Conservation (phyloP, 2,888 invertebrate genomes). For the Parelbella ahira region DNA sequence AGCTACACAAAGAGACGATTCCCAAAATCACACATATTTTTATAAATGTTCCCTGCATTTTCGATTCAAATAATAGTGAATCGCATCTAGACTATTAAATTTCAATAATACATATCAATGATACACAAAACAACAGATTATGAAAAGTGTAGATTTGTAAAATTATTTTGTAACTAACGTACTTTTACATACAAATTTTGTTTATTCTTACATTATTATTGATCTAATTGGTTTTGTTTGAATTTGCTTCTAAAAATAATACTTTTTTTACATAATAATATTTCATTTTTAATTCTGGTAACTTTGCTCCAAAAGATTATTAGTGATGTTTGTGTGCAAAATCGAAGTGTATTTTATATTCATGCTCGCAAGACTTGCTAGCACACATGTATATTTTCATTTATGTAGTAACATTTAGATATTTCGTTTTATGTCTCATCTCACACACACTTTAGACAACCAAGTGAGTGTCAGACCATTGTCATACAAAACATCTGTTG, state of each 20-base stretch:
- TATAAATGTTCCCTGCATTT: background rate
- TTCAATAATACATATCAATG: too few species aligned
- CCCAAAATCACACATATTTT: background rate
- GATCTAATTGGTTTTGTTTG: too few species aligned
- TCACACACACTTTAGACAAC: slow-evolving; percentile 39
- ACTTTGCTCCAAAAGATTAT: background rate
- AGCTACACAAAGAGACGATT: background rate
- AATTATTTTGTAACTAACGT: too few species aligned
- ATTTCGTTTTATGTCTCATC: slow-evolving; percentile 21
- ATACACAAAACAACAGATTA: too few species aligned
- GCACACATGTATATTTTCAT: slow-evolving; percentile 8
- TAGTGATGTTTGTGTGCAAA: slow-evolving; percentile 5
- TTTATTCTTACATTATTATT: too few species aligned
- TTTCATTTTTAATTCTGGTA: background rate
- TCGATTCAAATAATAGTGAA: too few species aligned
- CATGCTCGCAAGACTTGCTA: slow-evolving; percentile 11
- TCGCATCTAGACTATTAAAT: too few species aligned
- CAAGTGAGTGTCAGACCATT: slow-evolving; percentile 45
- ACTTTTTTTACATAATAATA: too few species aligned
- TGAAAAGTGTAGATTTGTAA: too few species aligned
- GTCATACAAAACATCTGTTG: slow-evolving; percentile 72
- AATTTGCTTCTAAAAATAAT: too few species aligned
- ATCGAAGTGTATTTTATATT: slow-evolving; percentile 11
- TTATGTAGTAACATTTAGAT: slow-evolving; percentile 9
- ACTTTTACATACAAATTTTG: too few species aligned